Base-by-base conservation (phyloP, 2,797 vertebrate species). In the Falco concolor region DNA sequence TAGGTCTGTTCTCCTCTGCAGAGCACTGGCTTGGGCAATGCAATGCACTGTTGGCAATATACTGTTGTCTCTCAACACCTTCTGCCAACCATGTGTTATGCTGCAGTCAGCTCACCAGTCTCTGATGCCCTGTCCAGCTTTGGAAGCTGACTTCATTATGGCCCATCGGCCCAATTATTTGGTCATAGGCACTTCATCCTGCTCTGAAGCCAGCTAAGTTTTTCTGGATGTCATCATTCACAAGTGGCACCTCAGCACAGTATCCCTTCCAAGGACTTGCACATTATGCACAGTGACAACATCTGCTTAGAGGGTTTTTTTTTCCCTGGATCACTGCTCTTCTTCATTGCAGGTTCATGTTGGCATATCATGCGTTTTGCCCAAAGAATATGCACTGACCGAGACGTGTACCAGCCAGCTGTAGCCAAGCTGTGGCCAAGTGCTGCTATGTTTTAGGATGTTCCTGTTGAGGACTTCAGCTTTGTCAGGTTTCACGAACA, bases 211-310 rank as follows among this genome's bases (percentile, higher is more conserved):
- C 57, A 32, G 25, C 21, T 17, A 9, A 27, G 25, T 8, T 50
- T 17, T 20, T 21, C 53, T 36, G 49, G 59, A 23, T 19, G 52
- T 6, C 18, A 28, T 3, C 4, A 2, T 17, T 36, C 59, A n/a
- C 36, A 13, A 24, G 21, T 4, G 34, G 54, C 42, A 32, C 30
- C 72, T 27, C 38, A 19, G 38, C 64, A 38, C 21, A 3, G 13
- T 3, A 4, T 17, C 85, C 34, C 25, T 47, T 45, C 38, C 13
- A 9, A 13, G 12, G 38, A 30, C 42, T 9, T 3, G 11, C 9
- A 28, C 53, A 2, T 13, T 5, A 6, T 1, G 8, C 24, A 14
- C n/a, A 34, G 52, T 0, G 4, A 40, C 22, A 13, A 3, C 4
- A 20, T 7, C 54, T 30, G 69, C 69, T 44, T 3, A 15, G 42